Evolutionary conservation across 2,888 invertebrate genomes (phyloP).

Genomic region (Pandemis corylana): DNA sequence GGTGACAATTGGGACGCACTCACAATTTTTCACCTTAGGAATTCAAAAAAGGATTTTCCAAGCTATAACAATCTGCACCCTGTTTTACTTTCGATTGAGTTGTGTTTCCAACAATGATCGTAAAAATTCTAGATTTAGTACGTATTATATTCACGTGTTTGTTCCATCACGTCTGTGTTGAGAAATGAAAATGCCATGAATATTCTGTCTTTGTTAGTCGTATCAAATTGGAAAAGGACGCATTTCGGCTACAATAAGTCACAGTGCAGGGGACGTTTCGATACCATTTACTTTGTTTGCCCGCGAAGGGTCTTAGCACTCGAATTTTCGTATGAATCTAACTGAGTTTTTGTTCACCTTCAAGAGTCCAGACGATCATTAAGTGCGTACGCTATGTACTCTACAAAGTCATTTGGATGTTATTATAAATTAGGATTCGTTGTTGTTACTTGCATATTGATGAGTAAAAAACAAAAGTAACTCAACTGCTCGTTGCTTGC

Average conservation of each 20-base stretch:
- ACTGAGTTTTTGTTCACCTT: conserved; percentile 72
- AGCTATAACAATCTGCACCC: conserved; percentile 69
- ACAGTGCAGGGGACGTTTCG: conserved; percentile 69
- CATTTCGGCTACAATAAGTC: conserved; percentile 73
- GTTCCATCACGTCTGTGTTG: conserved; percentile 79
- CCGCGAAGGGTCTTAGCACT: conserved; percentile 61
- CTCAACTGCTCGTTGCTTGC: neutral
- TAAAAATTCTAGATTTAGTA: conserved; percentile 69
- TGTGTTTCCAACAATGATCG: conserved; percentile 57
- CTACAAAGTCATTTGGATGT: conserved; percentile 64
- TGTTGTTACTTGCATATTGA: conserved; percentile 47
- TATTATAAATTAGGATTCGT: conserved; percentile 36
- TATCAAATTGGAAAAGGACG: conserved; percentile 67
- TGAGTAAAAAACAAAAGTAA: neutral
- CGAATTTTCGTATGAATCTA: conserved; percentile 68
- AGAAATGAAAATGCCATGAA: conserved; percentile 81
- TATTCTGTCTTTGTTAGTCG: conserved; percentile 70
- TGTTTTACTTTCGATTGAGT: conserved; percentile 64
- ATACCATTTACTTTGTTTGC: conserved; percentile 73
- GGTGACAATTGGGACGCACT: conserved; percentile 58
- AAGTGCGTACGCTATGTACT: conserved; percentile 50
- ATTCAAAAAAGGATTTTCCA: conserved; percentile 75
- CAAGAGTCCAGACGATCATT: conserved; percentile 71
- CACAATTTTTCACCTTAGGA: conserved; percentile 73
- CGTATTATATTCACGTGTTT: conserved; percentile 83